These are phyloP conservation scores for Ashinkailepas kermadecensis DNA, from an alignment of 2,888 invertebrate species.

Conservation along the genomic window DNA sequence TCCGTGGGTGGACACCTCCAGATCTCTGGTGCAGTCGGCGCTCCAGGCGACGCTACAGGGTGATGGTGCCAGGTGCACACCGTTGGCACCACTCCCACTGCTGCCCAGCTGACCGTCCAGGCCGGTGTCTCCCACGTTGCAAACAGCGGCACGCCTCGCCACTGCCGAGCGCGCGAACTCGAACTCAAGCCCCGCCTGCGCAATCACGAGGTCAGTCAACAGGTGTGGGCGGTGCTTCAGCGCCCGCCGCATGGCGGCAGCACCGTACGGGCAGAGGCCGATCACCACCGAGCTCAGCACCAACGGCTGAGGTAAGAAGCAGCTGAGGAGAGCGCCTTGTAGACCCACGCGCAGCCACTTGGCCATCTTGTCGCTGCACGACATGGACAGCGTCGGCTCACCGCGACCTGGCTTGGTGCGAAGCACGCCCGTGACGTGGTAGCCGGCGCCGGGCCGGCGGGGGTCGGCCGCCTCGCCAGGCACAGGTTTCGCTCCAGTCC, in stretches of 20 bases:
- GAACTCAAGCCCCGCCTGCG: slow-evolving; percentile 36
- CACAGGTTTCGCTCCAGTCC: slow-evolving; percentile 87
- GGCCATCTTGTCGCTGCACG: slow-evolving; percentile 89
- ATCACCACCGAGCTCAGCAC: slow-evolving; percentile 62
- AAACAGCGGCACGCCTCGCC: slow-evolving; percentile 37
- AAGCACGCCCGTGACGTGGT: slow-evolving; percentile 61
- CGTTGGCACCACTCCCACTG: no score
- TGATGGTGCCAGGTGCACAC: slow-evolving; percentile 44
- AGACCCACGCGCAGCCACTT: slow-evolving; percentile 79
- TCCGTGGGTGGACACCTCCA: slow-evolving; percentile 65
- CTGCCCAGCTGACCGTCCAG: not conserved
- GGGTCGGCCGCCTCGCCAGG: slow-evolving; percentile 51
- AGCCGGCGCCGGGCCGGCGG: slow-evolving; percentile 51
- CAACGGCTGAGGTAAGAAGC: slow-evolving; percentile 58
- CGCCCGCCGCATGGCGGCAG: slow-evolving; percentile 53
- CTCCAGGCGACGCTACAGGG: slow-evolving; percentile 57
- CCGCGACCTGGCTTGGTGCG: slow-evolving; percentile 88
- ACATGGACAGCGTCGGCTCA: slow-evolving; percentile 76
- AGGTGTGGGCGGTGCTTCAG: slow-evolving; percentile 40
- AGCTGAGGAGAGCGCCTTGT: slow-evolving; percentile 68
- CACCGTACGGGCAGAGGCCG: slow-evolving; percentile 57
- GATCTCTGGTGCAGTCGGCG: slow-evolving; percentile 38
- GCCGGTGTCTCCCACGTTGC: not conserved
- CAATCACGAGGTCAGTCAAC: slow-evolving; percentile 34
- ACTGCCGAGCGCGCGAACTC: slow-evolving; percentile 37